Evolutionary conservation across 2,113 vertebrate genomes (phyloP).

Genomic region (Cochlearius cochlearius): DNA sequence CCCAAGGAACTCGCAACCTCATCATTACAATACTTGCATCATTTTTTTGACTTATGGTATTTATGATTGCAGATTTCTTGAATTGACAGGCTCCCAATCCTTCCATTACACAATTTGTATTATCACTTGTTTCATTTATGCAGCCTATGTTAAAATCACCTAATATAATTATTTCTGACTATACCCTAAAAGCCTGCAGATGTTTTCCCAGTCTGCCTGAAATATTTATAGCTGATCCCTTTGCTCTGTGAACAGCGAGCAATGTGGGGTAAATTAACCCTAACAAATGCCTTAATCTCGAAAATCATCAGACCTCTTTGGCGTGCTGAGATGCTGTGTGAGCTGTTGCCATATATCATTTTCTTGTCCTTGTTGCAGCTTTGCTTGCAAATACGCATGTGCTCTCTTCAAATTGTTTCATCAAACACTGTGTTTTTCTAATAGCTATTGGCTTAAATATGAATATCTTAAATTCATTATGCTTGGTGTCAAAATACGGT

Average conservation of each 20-base stretch:
- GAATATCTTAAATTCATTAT: neutral
- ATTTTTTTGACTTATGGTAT: neutral
- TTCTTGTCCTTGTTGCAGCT: neutral
- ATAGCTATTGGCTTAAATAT: neutral
- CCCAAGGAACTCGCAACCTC: neutral
- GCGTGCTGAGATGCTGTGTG: neutral
- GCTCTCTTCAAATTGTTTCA: neutral
- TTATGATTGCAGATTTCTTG: neutral
- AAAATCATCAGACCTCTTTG: neutral
- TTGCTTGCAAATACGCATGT: neutral
- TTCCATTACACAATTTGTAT: neutral
- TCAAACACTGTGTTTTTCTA: neutral
- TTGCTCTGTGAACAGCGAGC: slow-evolving; percentile 45
- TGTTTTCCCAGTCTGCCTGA: slow-evolving; percentile 62
- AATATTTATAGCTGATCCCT: slow-evolving; percentile 49
- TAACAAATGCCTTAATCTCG: neutral
- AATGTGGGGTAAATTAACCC: slow-evolving; percentile 19
- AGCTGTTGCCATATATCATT: neutral
- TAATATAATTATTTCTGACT: slow-evolving; percentile 46
- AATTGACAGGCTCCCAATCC: neutral
- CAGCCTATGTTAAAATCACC: neutral
- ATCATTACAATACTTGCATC: neutral
- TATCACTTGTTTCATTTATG: slow-evolving; percentile 18
- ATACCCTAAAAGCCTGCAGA: slow-evolving; percentile 48
- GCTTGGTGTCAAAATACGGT: neutral